Base-by-base conservation (phyloP, 1,140 invertebrate species). In the Bombus cullumanus region DNA sequence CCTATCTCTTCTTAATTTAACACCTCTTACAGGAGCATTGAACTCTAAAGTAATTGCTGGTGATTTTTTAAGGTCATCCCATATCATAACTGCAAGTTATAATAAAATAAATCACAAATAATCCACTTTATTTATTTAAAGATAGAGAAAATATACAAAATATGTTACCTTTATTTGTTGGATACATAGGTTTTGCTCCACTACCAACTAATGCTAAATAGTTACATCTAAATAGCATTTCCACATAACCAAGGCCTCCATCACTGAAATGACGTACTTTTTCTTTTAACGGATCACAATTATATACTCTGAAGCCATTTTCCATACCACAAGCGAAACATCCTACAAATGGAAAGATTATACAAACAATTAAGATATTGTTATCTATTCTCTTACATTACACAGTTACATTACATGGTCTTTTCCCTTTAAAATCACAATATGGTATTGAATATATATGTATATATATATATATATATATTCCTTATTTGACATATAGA, bases 311-410 rank as follows among this genome's bases (percentile, higher is more conserved):
- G 95, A 99, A 99, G 53, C 99, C 99, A 96, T 97, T 98, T 94
- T 99, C 98, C 95, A 98, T 99, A 68, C 98, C 99, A 96, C 98
- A 99, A 73, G 98, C 98, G 96, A 99, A 99, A 96, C 98, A 99
- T 94, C 98, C 99, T 99, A 93, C 79, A 92, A 94, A 88, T 90
- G 62, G 64, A 84, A 89, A 91, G 88, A 91, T 78, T 88, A 83
- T 47, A 85, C 80, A 74, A 82, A 84, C 37, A 31, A 39, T 59
- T 68, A 82, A 25, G 81, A 91, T 90, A 90, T 43, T 34, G 10
- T 86, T 90, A 90, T 90, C 90, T 86, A 25, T 37, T 71, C 4
- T 62, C 28, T 43, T 69, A 41, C 18, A 47, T 37, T 85, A 57
- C 53, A 59, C 31, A 22, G 18, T 8, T 22, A 22, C 57, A 59